Base-by-base conservation (phyloP, 2,888 invertebrate genomes). In the Steinernema scapterisci region DNA sequence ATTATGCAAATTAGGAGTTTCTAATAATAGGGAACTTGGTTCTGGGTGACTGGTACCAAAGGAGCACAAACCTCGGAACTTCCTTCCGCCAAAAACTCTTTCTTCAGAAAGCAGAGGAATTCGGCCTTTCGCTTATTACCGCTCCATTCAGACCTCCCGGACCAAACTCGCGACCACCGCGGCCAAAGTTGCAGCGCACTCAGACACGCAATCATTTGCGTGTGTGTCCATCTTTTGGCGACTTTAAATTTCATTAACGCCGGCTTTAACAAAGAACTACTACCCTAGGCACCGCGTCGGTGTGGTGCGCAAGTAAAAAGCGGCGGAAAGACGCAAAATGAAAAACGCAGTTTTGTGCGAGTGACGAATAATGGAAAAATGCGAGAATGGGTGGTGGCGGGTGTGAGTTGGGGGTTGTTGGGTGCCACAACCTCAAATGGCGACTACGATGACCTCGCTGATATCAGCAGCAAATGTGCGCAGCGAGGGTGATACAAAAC, bases 221-320 rank as follows among this genome's bases (percentile, higher is more conserved):
- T 38, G 63, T n/a, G n/a, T n/a, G 63, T 31, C 27, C 63, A 31
- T 63, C 38, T 38, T 44, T 48, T 25, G 38, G 63, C 63, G 63
- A 63, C 63, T 63, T 63, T 63, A 63, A 63, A 63, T 63, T 63
- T 63, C 63, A 63, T 63, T 63, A 63, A 63, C 63, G 63, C 63
- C 38, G 38, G 63, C 63, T 38, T 63, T 63, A 63, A 63, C 63
- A 63, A 63, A 63, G 25, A 27, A 38, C 63, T 63, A 38, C 38
- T 38, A 38, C 38, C 9, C 38, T 38, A n/a, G n/a, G n/a, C 27
- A 63, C 11, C 63, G 31, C 19, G 63, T n/a, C n/a, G n/a, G n/a
- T n/a, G n/a, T n/a, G n/a, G n/a, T 3, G 31, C 11, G 63, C 31
- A 16, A 27, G 31, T 11, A 13, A 38, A 63, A 63, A 31, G 63